Evolutionary conservation across 2,888 invertebrate species (phyloP), one percentile per base, ranked within the genome.

Genomic region (Cerastoderma edule): DNA sequence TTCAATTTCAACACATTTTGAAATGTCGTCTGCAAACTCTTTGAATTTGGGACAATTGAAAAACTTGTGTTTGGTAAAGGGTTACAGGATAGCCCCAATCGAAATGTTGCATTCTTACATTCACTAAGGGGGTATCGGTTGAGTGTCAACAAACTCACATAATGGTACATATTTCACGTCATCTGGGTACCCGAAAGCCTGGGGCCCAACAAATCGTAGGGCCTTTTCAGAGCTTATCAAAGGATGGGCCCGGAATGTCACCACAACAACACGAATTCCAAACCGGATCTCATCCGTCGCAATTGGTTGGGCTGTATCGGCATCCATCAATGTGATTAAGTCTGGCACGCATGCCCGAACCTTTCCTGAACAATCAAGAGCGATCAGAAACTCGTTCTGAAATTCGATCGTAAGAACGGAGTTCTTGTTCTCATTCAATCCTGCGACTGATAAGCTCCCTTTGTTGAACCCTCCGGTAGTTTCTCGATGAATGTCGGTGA

Each of bases 301-400:
- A 22, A 91, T 83, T 1, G 91, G 90, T 67, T 90, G 88, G 3
- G 88, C 91, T 1, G 87, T 87, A 39, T 91, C 91, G 0, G 83
- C 64, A 50, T 90, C 90, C 46, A 91, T 79, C 10, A 90, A 53
- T 6, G 84, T 75, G n/a, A 91, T 89, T 22, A 91, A 75, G 67
- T 91, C 91, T 22, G 91, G 91, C 5, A 85, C 86, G 66, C 85
- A 84, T 0, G 88, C 90, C 22, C 90, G 57, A 5, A 85, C 75
- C 22, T 73, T 28, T 2, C 66, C 67, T 19, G 67, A 28, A 33
- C 50, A 32, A 19, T 75, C n/a, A 2, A 46, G 63, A 5, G 86
- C 89, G 8, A 91, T 72, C 5, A 92, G 83, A 72, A 89, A 89
- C 78, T 92, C 92, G 70, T 92, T 92, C 75, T 92, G 91, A 68